Evolutionary conservation across 2,888 invertebrate genomes (phyloP).

Genomic region (Pantelozetes paolii): DNA sequence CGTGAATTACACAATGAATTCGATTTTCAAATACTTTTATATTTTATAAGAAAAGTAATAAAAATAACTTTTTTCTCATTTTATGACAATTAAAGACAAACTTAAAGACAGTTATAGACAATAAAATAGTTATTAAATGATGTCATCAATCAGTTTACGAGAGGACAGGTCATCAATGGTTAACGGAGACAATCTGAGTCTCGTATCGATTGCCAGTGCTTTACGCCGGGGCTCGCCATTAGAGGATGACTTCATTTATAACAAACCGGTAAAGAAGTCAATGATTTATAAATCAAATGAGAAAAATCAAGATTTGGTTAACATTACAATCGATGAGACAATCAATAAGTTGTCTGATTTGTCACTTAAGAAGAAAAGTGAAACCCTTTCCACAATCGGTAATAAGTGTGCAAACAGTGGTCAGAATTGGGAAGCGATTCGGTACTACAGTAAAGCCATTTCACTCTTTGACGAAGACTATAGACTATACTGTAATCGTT

Average conservation of each 20-base stretch:
- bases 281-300: neutral
- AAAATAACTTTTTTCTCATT: no score
- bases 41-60: no score
- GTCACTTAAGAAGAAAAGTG: slow-evolving; percentile 10
- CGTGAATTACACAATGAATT: no score
- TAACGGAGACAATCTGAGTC: slow-evolving; percentile 4
- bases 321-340: neutral
- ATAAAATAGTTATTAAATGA: no score
- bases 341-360: neutral
- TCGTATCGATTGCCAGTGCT: slow-evolving; percentile 21
- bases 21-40: no score
- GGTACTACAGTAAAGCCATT: slow-evolving; percentile 27
- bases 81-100: no score
- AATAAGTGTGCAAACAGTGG: slow-evolving; percentile 22
- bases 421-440: slow-evolving; percentile 14
- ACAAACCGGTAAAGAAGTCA: neutral
- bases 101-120: no score
- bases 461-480: slow-evolving; percentile 22
- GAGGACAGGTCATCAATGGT: no score
- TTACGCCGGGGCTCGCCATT: slow-evolving; percentile 16
- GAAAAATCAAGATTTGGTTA: neutral
- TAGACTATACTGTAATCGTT: slow-evolving; percentile 23
- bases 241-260: neutral
- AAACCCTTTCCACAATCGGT: slow-evolving; percentile 1
- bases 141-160: no score